phyloP scores from a whole-genome alignment of 2,888 invertebrate species.

The Cerceris rybyensis region DNA sequence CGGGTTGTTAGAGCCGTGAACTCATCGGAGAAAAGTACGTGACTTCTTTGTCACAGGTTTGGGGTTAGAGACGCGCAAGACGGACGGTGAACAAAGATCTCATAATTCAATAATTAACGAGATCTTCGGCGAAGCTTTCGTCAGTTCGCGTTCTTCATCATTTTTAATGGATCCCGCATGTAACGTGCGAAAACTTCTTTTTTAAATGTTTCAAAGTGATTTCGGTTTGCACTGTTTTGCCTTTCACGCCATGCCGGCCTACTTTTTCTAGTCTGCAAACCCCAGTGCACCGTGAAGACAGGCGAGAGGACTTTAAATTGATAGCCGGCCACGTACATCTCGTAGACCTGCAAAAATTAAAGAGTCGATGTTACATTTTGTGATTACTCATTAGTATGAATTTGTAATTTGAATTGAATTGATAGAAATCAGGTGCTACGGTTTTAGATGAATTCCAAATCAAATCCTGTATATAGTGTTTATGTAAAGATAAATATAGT shows the following conservation, averaged over 20 bases:
- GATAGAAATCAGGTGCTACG: too few species aligned
- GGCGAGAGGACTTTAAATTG: conserved; percentile 94
- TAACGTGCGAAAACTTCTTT: conserved; percentile 91
- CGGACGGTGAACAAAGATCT: conserved; percentile 45
- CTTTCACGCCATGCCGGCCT: conserved; percentile 93
- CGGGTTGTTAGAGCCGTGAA: neutral
- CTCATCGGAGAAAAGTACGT: neutral
- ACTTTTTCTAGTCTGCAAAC: conserved; percentile 89
- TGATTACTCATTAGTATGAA: neutral
- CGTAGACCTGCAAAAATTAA: conserved; percentile 88
- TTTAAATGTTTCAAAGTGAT: conserved; percentile 92
- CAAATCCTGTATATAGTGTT: too few species aligned
- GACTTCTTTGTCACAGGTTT: conserved; percentile 2
- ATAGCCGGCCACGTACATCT: conserved; percentile 95
- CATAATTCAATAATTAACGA: conserved; percentile 23
- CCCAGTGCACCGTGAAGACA: conserved; percentile 95
- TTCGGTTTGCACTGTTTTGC: conserved; percentile 92
- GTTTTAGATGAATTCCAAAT: too few species aligned
- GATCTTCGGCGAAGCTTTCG: conserved; percentile 47
- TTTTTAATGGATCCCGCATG: conserved; percentile 86
- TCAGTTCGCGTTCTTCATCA: conserved; percentile 76
- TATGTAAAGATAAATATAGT: too few species aligned
- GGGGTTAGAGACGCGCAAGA: conserved; percentile 26
- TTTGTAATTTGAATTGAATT: neutral
- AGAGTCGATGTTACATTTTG: neutral